Conservation (phyloP, 2,888 invertebrate species). For the Rotaria magnacalcarata region DNA sequence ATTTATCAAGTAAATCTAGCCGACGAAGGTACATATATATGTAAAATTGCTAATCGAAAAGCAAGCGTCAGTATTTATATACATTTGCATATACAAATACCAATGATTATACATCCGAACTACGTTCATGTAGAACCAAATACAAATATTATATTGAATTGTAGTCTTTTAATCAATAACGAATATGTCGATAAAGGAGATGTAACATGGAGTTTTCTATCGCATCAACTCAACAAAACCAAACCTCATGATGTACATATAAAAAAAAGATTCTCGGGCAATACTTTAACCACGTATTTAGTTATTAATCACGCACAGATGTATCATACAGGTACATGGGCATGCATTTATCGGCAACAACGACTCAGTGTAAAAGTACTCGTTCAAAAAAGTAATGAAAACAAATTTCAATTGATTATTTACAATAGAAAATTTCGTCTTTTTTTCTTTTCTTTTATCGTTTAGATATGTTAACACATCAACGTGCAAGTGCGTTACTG, state of each 20-base stretch:
- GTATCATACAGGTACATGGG: background rate
- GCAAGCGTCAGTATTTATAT: background rate
- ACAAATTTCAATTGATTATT: background rate
- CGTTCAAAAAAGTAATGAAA: background rate
- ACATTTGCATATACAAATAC: background rate
- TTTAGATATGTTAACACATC: background rate
- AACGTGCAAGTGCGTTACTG: background rate
- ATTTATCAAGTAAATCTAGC: background rate
- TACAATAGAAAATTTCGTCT: background rate
- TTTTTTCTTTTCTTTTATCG: background rate
- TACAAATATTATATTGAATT: background rate
- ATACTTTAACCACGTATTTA: background rate
- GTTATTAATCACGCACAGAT: background rate
- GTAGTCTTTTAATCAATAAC: background rate
- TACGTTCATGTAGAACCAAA: background rate
- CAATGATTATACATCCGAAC: background rate
- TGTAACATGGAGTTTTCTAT: background rate
- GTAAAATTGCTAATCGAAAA: slow-evolving; percentile 27
- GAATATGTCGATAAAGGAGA: background rate
- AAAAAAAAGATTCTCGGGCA: background rate
- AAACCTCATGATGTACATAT: background rate
- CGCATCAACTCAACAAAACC: background rate
- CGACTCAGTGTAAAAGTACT: background rate
- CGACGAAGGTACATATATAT: slow-evolving; percentile 11
- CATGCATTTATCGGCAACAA: slow-evolving; percentile 8